These are phyloP conservation scores for Syngnathus acus DNA, from an alignment of 2,797 vertebrate genomes.

Conservation along the genomic window DNA sequence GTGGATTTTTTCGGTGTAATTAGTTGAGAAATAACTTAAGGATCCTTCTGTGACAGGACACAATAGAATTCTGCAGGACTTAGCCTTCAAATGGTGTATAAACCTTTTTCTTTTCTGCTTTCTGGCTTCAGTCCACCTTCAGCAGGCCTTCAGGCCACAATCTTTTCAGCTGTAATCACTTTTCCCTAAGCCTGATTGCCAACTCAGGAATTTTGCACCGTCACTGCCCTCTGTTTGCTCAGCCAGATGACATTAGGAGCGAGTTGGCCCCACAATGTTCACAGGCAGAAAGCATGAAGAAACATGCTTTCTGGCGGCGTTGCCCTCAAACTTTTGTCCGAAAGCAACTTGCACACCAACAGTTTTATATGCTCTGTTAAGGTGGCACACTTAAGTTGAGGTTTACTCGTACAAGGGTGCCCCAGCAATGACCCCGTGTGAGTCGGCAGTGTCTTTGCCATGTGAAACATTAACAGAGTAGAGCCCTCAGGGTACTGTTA, in stretches of 20 bases:
- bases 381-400: background rate
- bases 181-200: conserved; percentile 41
- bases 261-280: conserved; percentile 1
- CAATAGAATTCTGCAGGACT: conserved; percentile 36
- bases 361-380: background rate
- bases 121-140: conserved; percentile 34
- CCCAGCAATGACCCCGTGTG: conserved; percentile 8
- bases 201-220: conserved; percentile 49
- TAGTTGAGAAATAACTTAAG: conserved; percentile 29
- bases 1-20: conserved; percentile 31
- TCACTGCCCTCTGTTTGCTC: conserved; percentile 19
- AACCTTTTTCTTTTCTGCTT: conserved; percentile 9
- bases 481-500: background rate
- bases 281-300: conserved; percentile 1
- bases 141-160: conserved; percentile 37
- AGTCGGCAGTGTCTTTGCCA: conserved; percentile 7
- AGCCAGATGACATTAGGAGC: conserved; percentile 17
- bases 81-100: background rate
- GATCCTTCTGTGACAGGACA: conserved; percentile 35
- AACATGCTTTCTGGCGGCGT: background rate
- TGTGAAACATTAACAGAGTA: conserved; percentile 33
- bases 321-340: background rate
- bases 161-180: conserved; percentile 44
- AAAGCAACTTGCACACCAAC: background rate
- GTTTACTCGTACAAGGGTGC: conserved; percentile 2